Evolutionary conservation across 2,797 vertebrate species (phyloP), one percentile per base, ranked within the genome.

Genomic region (Sebastes alutus): DNA sequence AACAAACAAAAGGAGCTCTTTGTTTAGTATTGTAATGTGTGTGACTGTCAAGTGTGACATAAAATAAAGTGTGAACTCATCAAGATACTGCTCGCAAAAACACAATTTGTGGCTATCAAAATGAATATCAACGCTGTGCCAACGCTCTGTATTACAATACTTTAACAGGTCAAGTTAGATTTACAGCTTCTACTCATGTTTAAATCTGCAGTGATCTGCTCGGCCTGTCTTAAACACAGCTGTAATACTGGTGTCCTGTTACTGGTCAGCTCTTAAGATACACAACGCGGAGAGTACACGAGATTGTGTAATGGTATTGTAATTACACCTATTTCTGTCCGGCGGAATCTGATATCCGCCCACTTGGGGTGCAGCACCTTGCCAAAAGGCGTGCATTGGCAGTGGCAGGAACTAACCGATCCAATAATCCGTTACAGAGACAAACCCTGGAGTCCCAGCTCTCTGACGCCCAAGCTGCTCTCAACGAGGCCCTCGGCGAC

Each of bases 401-500:
- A 29, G 25, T 22, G 56, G 25, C 68, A n/a, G 54, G 6, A n/a
- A 55, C 60, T 86, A 83, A 92, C 72, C 42, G n/a, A 62, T 72
- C 56, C 27, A 33, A 62, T 76, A 29, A 84, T 84, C 49, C 2
- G 18, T 93, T 92, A 20, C 91, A 94, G 93, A 79, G 54, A 58
- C 77, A 88, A 70, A 77, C 91, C 79, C 49, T 97, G 91, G 96
- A 96, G 59, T 94, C 92, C 33, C 93, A 96, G 92, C 96, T 99
- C 18, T 91, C 78, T 63, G 94, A 92, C n/a, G 83, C 94, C 74
- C 96, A 95, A 80, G 87, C 94, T 32, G 96, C 97, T 72, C 95
- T 99, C 56, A 93, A 90, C 72, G 91, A 88, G 87, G 98, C 97
- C 85, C 95, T 96, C 88, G 79, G 93, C 33, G 98, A 99, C 69